phyloP scores from a whole-genome alignment of 2,888 invertebrate genomes.

The Xanthia icteritia region DNA sequence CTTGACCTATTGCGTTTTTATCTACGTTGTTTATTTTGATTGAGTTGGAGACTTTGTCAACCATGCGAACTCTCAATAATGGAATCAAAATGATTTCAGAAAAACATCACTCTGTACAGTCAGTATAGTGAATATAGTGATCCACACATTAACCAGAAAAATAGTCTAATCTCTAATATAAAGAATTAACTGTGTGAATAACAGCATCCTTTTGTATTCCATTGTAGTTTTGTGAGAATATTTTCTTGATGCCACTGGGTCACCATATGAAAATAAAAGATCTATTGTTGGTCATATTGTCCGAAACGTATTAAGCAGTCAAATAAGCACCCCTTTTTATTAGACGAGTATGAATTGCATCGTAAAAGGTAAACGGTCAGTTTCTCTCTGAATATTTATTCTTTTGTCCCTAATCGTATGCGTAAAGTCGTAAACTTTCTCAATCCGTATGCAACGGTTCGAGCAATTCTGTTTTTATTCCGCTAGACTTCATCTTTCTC shows the following conservation, averaged over 20 bases:
- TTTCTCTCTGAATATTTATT: constrained; percentile 61
- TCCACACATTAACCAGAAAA: constrained; percentile 71
- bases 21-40: constrained; percentile 40
- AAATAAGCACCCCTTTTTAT: constrained; percentile 70
- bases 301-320: constrained; percentile 73
- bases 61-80: neutral
- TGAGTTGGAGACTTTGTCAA: neutral
- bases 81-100: neutral
- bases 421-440: constrained; percentile 63
- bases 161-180: constrained; percentile 75
- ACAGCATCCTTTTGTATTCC: constrained; percentile 88
- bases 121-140: constrained; percentile 9
- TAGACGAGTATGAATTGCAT: constrained; percentile 60
- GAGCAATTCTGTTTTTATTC: constrained; percentile 42
- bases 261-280: constrained; percentile 69
- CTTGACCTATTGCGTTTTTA: constrained; percentile 59
- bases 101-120: constrained; percentile 52
- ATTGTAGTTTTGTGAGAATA: constrained; percentile 89
- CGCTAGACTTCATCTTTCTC: constrained; percentile 33
- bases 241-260: constrained; percentile 79
- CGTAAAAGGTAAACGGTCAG: constrained; percentile 67
- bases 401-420: constrained; percentile 63
- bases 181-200: constrained; percentile 90
- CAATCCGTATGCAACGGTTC: constrained; percentile 45
- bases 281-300: constrained; percentile 74